These are phyloP conservation scores for Isaurus tuberculatus DNA, from an alignment of 92 coral and sea anemone species.

Conservation along the genomic window DNA sequence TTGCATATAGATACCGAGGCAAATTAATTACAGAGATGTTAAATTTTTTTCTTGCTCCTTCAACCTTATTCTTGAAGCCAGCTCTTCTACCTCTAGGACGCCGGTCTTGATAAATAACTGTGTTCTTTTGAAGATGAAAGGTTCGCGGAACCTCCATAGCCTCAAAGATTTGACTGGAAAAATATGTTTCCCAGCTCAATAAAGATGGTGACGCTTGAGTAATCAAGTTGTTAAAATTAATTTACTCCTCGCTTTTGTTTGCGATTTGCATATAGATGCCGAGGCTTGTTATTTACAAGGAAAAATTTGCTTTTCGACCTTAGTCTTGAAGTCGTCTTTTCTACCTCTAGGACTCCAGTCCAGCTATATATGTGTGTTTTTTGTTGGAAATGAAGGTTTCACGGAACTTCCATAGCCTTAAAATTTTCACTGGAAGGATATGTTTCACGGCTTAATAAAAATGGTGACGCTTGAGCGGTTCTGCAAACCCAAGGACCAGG, in stretches of 20 bases:
- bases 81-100: conserved; percentile 29
- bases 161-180: neutral
- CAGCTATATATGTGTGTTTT: no score
- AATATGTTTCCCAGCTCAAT: conserved; percentile 7
- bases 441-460: neutral
- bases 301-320: no score
- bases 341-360: no score
- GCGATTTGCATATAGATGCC: no score
- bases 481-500: conserved; percentile 3
- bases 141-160: conserved; percentile 9
- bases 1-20: conserved; percentile 14
- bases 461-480: conserved; percentile 5
- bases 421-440: conserved; percentile 15
- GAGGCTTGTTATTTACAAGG: no score
- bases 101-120: neutral
- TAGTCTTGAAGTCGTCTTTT: no score
- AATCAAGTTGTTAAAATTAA: no score
- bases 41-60: conserved; percentile 28
- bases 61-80: conserved; percentile 23
- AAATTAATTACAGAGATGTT: conserved; percentile 10
- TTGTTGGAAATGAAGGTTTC: neutral
- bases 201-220: neutral
- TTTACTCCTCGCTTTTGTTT: no score
- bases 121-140: conserved; percentile 16
- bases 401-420: conserved; percentile 10